Evolutionary conservation across 2,113 vertebrate genomes (phyloP), one percentile per base, ranked within the genome.

Genomic region (Empidonax alnorum): DNA sequence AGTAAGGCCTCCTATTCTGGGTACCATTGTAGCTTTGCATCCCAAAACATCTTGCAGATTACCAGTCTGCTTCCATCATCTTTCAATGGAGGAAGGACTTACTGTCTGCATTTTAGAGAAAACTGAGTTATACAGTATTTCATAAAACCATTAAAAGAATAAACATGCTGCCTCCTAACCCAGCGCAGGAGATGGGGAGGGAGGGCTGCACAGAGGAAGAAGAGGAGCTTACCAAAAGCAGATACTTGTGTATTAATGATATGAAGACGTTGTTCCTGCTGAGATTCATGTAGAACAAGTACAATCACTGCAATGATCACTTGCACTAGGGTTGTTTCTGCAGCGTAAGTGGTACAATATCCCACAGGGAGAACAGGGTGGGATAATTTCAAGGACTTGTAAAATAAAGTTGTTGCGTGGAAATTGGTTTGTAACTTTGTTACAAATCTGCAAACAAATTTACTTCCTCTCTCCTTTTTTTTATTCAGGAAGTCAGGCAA

Each of bases 401-500:
- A 41, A 88, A 87, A 79, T 46, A 41, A 78, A 85, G 44, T 31
- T 47, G 33, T 90, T 77, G 39, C 19, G 5, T 62, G 23, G 33
- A 77, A 33, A 19, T 39, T 23, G 30, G 3, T 58, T 69, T 87
- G 55, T 62, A 71, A 55, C 52, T 69, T 53, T 30, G 37, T 39
- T 83, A 63, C 10, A 74, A 69, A 76, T 10, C 24, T 83, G 33
- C 55, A 73, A 61, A 41, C 73, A 66, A 72, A 68, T 69, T 41
- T n/a, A n/a, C 12, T 78, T 82, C 28, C 44, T 52, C 12, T 65
- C 12, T 73, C 25, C 50, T 8, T 49, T 78, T 55, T 35, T 86
- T 94, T 19, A 14, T 39, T 69, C 35, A 84, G 49, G 76, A 98
- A 97, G 88, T 63, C 96, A 96, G 91, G 68, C 24, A 52, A 97